Evolutionary conservation across 2,113 vertebrate genomes (phyloP).

Genomic region (Phyllopteryx taeniolatus): DNA sequence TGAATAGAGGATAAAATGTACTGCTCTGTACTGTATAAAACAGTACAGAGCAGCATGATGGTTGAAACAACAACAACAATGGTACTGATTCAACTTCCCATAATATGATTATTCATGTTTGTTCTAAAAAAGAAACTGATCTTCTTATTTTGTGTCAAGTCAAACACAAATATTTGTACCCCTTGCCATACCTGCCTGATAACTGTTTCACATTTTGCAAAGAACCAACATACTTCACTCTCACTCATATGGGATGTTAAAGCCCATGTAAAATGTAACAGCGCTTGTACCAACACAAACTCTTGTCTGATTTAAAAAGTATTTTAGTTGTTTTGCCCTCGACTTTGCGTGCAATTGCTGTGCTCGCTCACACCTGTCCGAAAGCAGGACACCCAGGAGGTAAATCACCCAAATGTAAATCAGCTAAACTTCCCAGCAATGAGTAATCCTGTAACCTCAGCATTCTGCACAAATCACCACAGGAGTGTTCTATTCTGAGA

Average conservation of each 20-base stretch:
- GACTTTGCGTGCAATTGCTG: neutral
- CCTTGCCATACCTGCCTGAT: neutral
- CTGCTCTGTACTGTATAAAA: slow-evolving; percentile 3
- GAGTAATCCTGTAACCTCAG: neutral
- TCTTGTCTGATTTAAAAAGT: neutral
- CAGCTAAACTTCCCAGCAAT: neutral
- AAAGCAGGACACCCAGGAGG: neutral
- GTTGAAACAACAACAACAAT: neutral
- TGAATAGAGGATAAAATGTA: slow-evolving; percentile 18
- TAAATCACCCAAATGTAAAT: neutral
- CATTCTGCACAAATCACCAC: neutral
- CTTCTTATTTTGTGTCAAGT: too few species aligned
- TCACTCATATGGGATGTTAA: neutral
- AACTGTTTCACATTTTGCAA: neutral
- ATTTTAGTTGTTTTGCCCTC: neutral
- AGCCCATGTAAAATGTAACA: neutral
- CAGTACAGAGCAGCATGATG: neutral
- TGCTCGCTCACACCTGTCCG: neutral
- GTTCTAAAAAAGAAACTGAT: too few species aligned
- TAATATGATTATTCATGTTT: neutral
- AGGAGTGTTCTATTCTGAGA: neutral
- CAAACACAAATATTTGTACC: too few species aligned
- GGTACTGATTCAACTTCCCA: neutral
- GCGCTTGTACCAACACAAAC: neutral
- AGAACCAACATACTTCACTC: neutral